Evolutionary conservation across 2,113 vertebrate genomes (phyloP).

Genomic region (Aplodontia rufa): DNA sequence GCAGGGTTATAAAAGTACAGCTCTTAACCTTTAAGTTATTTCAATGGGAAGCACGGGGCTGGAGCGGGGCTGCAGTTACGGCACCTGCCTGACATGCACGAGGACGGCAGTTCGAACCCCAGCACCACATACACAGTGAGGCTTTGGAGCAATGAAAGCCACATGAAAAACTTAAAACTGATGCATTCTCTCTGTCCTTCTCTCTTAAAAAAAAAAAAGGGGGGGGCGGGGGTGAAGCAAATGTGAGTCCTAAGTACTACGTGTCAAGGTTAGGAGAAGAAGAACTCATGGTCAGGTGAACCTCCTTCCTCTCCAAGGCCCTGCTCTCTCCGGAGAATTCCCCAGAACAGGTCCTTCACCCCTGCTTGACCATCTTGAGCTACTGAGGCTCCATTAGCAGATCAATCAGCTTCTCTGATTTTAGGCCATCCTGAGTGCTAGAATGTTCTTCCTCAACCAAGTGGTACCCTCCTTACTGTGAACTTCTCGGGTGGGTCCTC

Average conservation of each 20-base stretch:
- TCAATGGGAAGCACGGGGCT: no score
- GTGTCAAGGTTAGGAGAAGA: neutral
- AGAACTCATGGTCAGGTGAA: neutral
- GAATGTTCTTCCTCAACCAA: neutral
- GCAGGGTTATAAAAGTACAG: neutral
- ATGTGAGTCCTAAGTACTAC: neutral
- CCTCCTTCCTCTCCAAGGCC: neutral
- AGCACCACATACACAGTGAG: no score
- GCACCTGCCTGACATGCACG: no score
- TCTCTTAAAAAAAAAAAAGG: no score
- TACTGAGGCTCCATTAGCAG: neutral
- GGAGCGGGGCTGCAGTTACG: no score
- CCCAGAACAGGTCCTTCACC: neutral
- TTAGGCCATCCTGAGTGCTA: neutral
- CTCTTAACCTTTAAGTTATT: neutral
- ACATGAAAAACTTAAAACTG: no score
- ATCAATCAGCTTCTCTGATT: slow-evolving; percentile 2
- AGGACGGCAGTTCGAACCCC: no score
- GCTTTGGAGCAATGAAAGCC: no score
- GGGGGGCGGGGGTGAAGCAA: no score
- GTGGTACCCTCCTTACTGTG: neutral
- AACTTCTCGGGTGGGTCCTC: neutral
- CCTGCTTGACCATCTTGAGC: neutral
- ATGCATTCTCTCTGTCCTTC: no score
- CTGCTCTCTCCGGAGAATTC: neutral